Base-by-base conservation (phyloP, 2,888 invertebrate genomes). In the Protonemura montana region DNA sequence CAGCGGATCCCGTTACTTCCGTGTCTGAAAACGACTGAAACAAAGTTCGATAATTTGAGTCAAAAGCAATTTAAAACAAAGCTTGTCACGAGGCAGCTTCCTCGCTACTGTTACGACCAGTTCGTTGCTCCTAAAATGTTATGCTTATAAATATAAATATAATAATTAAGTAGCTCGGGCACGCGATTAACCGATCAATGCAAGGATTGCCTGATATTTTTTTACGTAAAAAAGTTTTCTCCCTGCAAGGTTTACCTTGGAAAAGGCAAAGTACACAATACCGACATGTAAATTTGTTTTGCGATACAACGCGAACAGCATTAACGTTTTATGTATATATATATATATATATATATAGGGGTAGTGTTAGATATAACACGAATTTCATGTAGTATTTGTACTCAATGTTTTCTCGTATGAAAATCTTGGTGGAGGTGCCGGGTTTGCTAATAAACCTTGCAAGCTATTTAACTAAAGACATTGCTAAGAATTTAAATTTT, bases 161-260 rank as follows among this genome's bases (percentile, higher is more conserved):
- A 59, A 59, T 59, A 59, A 59, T 59, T 59, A 59, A 13, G 6
- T 59, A 13, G 59, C 13, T 59, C 59, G 27, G 25, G 28, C 78
- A 78, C 78, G 78, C 78, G 78, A 78, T 26, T 27, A 25, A 13
- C 2, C 78, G 78, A 78, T 78, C 78, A 27, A 28, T 26, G 26
- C 78, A n/a, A 28, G 3, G 78, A 78, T 78, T 78, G 78, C 27
- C 28, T 78, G 78, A 10, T 27, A 78, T 78, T 78, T 78, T 78
- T 28, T 6, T n/a, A 3, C 41, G 41, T 7, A 59, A 3, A 59
- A 59, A 59, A 59, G 21, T 7, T 21, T 21, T 21, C 59, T 2
- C 59, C 13, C 16, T 35, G 10, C 10, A 35, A 35, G 10, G 35
- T 59, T 59, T 59, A 59, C 59, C 59, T 59, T 59, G 59, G 59